These are phyloP conservation scores for Enteromius afrohamiltoni DNA, from an alignment of 2,797 vertebrate genomes.

Conservation along the genomic window DNA sequence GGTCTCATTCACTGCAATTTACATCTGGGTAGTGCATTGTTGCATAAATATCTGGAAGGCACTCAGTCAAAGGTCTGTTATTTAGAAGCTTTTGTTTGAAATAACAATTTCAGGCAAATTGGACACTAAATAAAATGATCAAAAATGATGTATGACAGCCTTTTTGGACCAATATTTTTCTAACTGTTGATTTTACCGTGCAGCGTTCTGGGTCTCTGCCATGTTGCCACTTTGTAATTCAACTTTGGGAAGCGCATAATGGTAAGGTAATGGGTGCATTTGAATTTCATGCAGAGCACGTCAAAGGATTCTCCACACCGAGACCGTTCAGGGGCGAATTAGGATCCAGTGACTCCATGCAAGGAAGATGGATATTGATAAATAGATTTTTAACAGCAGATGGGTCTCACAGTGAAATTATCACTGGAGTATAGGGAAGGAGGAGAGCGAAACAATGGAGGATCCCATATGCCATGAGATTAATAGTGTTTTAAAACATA, in stretches of 20 bases:
- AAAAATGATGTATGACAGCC: constrained; percentile 3
- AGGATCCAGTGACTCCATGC: constrained; percentile 62
- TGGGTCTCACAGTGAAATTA: constrained; percentile 63
- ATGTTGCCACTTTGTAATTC: constrained; percentile 42
- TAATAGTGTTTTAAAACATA: constrained; percentile 1
- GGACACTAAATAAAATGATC: constrained; percentile 11
- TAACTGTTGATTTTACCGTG: not conserved
- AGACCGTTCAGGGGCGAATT: constrained; percentile 61
- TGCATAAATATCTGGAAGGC: constrained; percentile 21
- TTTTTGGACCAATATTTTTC: not conserved
- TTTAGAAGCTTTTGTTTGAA: constrained; percentile 38
- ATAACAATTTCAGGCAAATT: constrained; percentile 22
- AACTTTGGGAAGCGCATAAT: constrained; percentile 38
- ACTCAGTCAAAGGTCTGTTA: constrained; percentile 38
- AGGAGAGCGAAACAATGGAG: not conserved
- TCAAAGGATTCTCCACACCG: constrained; percentile 55
- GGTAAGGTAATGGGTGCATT: constrained; percentile 50
- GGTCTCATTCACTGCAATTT: constrained; percentile 45
- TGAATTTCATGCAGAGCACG: constrained; percentile 58
- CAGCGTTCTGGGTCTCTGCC: not conserved
- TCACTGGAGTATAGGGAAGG: constrained; percentile 23
- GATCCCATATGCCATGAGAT: constrained; percentile 3
- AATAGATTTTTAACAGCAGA: constrained; percentile 69
- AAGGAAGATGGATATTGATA: constrained; percentile 67
- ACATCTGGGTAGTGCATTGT: constrained; percentile 19